Conservation (phyloP, 2,797 vertebrate genomes). For the Brachyrhaphis roseni region DNA sequence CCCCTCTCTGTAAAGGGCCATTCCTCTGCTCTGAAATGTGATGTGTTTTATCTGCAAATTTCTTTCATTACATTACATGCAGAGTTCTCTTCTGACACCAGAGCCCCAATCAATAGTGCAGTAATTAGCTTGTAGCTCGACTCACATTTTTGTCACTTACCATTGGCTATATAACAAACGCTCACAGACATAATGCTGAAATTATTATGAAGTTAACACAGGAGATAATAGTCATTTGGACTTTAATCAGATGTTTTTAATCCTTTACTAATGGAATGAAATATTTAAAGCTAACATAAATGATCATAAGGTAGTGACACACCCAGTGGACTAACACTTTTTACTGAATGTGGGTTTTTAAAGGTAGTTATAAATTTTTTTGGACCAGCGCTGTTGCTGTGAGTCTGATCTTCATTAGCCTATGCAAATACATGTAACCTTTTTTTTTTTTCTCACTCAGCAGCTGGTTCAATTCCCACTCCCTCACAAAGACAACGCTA, state of each 20-base stretch:
- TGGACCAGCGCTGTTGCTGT: constrained; percentile 28
- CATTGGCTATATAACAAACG: background rate
- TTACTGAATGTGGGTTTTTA: constrained; percentile 23
- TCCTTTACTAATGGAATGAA: background rate
- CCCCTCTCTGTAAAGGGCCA: constrained; percentile 11
- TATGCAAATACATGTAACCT: constrained; percentile 66
- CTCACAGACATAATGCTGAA: background rate
- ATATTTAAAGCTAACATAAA: background rate
- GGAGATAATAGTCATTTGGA: background rate
- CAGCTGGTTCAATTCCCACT: constrained; percentile 43
- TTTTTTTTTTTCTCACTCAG: constrained; percentile 36
- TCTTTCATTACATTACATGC: constrained; percentile 44
- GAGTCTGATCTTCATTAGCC: constrained; percentile 70
- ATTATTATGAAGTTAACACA: background rate
- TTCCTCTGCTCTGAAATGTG: constrained; percentile 18
- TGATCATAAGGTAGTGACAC: constrained; percentile 1
- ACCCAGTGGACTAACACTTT: constrained; percentile 6
- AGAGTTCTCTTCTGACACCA: constrained; percentile 34
- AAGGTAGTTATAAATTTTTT: constrained; percentile 31
- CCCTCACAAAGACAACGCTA: background rate
- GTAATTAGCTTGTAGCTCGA: constrained; percentile 65
- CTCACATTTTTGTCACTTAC: constrained; percentile 35
- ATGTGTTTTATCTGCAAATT: constrained; percentile 44
- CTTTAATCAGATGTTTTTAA: background rate
- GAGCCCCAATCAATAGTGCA: constrained; percentile 57